Evolutionary conservation across 2,888 invertebrate genomes (phyloP).

Genomic region (Podotricha telesiphe): DNA sequence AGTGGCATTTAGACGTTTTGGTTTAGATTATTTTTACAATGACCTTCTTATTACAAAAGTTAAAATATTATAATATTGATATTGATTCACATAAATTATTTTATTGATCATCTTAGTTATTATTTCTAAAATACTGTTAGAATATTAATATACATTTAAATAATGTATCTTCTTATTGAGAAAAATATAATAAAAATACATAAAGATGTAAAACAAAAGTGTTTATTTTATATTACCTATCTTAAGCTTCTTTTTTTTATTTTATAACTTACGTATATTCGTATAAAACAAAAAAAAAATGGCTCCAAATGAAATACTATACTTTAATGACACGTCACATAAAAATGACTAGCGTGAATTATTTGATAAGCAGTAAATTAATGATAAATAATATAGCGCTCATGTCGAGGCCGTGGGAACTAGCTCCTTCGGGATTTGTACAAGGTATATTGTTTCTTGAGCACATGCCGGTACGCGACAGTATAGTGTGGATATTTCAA

Average conservation of each 20-base stretch:
- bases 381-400: slow-evolving; percentile 47
- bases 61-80: neutral
- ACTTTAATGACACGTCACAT: slow-evolving; percentile 6
- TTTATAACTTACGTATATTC: too few species aligned
- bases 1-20: slow-evolving; percentile 33
- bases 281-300: too few species aligned
- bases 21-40: slow-evolving; percentile 47
- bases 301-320: neutral
- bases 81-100: too few species aligned
- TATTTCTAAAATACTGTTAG: too few species aligned
- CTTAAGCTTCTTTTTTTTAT: too few species aligned
- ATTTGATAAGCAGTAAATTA: slow-evolving; percentile 26
- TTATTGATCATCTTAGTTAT: too few species aligned
- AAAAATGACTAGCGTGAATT: slow-evolving; percentile 10
- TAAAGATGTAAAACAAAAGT: too few species aligned
- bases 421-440: slow-evolving; percentile 64
- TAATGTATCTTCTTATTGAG: too few species aligned
- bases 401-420: slow-evolving; percentile 79
- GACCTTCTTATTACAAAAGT: neutral
- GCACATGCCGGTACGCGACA: slow-evolving; percentile 71
- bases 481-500: slow-evolving; percentile 55
- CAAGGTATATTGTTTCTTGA: slow-evolving; percentile 78
- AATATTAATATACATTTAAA: too few species aligned
- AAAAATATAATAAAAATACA: too few species aligned
- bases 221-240: too few species aligned